Evolutionary conservation across 2,797 vertebrate genomes (phyloP), one percentile per base, ranked within the genome.

Genomic region (Chelon auratus): DNA sequence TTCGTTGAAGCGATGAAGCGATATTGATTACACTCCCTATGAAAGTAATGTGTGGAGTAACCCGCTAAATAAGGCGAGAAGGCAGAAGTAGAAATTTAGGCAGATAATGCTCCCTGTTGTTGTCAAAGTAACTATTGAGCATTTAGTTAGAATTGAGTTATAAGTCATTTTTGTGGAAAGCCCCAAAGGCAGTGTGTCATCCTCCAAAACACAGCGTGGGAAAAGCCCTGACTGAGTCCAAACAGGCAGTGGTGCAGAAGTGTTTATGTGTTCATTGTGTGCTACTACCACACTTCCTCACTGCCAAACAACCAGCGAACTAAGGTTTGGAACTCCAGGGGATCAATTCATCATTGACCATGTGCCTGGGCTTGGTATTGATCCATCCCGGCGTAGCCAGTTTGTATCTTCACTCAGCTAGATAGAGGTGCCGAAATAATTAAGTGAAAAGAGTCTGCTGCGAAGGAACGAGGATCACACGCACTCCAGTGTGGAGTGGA

Each of bases 231-330:
- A 62, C 61, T 30, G 70, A 62, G 72, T 72, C 72, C 48, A 56
- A 81, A 61, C 77, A 82, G 86, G 80, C 74, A 10, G 26, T 61
- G n/a, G 67, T 64, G 62, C 57, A 62, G 39, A 79, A 81, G 85
- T 87, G 88, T 91, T 89, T 84, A 90, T 92, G 86, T 90, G 91
- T 91, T 90, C 84, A 89, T 86, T 86, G 91, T 87, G 68, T 75
- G 64, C 63, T 70, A 73, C 80, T 81, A 76, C 78, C 75, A 58
- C 87, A 83, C 83, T 67, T 86, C 74, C 67, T 77, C 60, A 62
- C 80, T 71, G 66, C 64, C 75, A 80, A 68, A 88, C 77, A 73
- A 74, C 71, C 73, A 66, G 53, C 1, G 13, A 43, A 72, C 69
- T 82, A 58, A 58, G 78, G 77, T 66, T 74, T 78, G 62, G 22